A percentile compares a stretch with the other conserved stretches of the same genome.
These are phyloP conservation scores for Muscina levida DNA, from an alignment of 2,888 invertebrate genomes.

Conservation along the genomic window DNA sequence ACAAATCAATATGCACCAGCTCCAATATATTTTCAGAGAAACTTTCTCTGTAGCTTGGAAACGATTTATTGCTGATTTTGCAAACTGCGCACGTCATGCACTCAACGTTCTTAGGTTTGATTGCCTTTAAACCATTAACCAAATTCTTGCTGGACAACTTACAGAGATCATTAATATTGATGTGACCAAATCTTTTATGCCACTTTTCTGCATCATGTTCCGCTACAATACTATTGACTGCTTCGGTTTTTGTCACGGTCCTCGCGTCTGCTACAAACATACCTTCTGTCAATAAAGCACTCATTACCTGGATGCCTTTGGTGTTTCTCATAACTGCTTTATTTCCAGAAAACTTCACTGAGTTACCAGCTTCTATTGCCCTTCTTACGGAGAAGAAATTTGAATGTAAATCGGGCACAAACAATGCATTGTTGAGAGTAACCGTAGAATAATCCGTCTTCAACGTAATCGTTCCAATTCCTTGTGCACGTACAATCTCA, in stretches of 20 bases:
- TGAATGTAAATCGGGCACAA: slow-evolving; percentile 49
- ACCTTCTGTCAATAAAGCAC: slow-evolving; percentile 28
- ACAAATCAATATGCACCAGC: slow-evolving; percentile 43
- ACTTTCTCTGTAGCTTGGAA: slow-evolving; percentile 9
- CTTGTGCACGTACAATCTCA: slow-evolving; percentile 44
- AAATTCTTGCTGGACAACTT: slow-evolving; percentile 38
- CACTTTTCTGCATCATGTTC: slow-evolving; percentile 31
- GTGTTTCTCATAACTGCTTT: slow-evolving; percentile 39
- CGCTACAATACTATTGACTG: neutral
- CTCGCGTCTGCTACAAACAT: slow-evolving; percentile 40
- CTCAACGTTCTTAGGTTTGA: slow-evolving; percentile 2
- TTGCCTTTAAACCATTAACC: slow-evolving; percentile 42
- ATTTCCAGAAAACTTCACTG: slow-evolving; percentile 13
- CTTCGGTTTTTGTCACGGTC: neutral
- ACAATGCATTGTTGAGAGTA: slow-evolving; percentile 44
- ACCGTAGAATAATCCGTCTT: slow-evolving; percentile 41
- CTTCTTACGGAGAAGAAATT: slow-evolving; percentile 52
- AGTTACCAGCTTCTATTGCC: slow-evolving; percentile 41
- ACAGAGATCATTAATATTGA: too few species aligned
- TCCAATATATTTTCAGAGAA: slow-evolving; percentile 22
- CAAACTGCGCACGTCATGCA: slow-evolving; percentile 50
- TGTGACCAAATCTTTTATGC: slow-evolving; percentile 42
- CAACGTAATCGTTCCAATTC: slow-evolving; percentile 46
- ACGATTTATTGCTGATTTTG: slow-evolving; percentile 48
- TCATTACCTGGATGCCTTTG: slow-evolving; percentile 36